Base-by-base conservation (phyloP, 1,140 invertebrate species). In the Achatina immaculata region DNA sequence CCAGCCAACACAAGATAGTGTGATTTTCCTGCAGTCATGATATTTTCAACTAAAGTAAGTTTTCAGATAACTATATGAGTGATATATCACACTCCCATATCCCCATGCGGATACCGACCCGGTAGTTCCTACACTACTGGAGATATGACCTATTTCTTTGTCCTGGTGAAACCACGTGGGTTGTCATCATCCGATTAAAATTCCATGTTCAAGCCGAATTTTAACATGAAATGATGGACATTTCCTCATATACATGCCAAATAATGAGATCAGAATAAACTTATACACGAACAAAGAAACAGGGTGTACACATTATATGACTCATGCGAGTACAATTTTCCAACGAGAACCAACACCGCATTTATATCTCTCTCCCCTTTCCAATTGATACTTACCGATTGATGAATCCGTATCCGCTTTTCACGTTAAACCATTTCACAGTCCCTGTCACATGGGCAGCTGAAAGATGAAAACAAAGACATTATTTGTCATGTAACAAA, bases 341-440 rank as follows among this genome's bases (percentile, higher is more conserved):
- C 58, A 62, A 62, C 58, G 58, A 6, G 58, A n/a, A 14, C 24
- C 6, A 19, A 55, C 48, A 55, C 19, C 16, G 48, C 48, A 55
- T 2, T 31, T 9, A 16, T 31, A 62, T 28, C n/a, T 28, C 58
- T 62, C 58, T 28, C 58, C n/a, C 31, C 31, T 62, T 4, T 21
- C 48, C 48, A 19, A 19, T 55, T 24, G 16, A 55, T 24, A 80
- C 81, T 86, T 86, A 92, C 91, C 92, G 95, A 93, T 99, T 99
- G 92, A 99, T 99, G 92, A 99, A 99, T 89, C 98, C 98, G 94
- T 99, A 99, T 92, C 98, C 98, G 93, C 97, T 99, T 93, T 99
- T 99, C 65, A 90, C 89, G 80, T 90, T 90, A 81, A 90, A 90
- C 89, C 89, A 90, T 85, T 90, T 90, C 38, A 90, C 89, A 45